Evolutionary conservation across 2,113 vertebrate genomes (phyloP), one percentile per base, ranked within the genome.

Genomic region (Odobenus rosmarus): DNA sequence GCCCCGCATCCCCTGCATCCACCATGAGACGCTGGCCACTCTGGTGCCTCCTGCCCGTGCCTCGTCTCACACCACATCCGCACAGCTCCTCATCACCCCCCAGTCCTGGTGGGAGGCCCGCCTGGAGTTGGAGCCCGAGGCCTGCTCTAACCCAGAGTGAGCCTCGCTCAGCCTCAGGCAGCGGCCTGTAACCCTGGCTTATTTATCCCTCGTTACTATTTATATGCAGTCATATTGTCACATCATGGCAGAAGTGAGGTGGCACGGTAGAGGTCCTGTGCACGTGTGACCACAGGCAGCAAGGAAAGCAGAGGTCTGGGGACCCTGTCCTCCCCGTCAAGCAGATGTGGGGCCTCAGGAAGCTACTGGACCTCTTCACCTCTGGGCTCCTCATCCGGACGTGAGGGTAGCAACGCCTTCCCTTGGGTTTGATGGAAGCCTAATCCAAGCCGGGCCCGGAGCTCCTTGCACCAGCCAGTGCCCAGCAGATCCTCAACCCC

Each of bases 1-100:
- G n/a, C 13, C 51, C 12, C 1, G 0, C 3, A 0, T 8, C 31
- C 49, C 36, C 42, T 3, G 62, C 15, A 1, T 24, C 86, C 16
- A 5, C 31, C 82, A 33, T 0, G 16, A 8, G 82, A 7, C 15
- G 19, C 33, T 4, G 16, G 46, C 39, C 10, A 5, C n/a, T 21
- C 31, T 2, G 3, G 23, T 21, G n/a, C 57, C 59, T 46, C 39
- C 23, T 3, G 1, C 18, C 21, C 0, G 1, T 24, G 42, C 49
- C 46, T 33, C 4, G 0, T 39, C 31, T 31, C 31, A 19, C 10
- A 10, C 46, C 39, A 26, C 46, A 12, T 19, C n/a, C 61, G 53
- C 2, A 5, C 5, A 1, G 15, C 10, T 15, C 23, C 21, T 4
- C 3, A 9, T 49, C 6, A 7, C 15, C 11, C n/a, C 3, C 67